Base-by-base conservation (phyloP, 2,888 invertebrate species). In the Ophion ventricosus region DNA sequence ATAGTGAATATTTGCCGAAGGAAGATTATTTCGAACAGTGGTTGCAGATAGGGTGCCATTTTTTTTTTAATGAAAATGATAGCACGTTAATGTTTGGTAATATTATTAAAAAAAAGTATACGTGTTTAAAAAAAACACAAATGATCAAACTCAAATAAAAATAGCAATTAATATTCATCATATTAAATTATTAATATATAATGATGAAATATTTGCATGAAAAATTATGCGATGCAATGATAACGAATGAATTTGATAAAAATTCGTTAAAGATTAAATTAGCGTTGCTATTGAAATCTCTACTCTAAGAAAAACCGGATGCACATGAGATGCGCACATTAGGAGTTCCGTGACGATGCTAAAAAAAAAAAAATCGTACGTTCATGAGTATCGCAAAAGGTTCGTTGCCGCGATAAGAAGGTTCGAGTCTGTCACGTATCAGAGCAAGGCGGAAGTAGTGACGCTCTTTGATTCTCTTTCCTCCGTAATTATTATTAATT, bases 401-500 rank as follows among this genome's bases (percentile, higher is more conserved):
- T 77, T 82, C 78, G 69, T 82, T 78, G 72, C 43, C 74, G 74
- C 40, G n/a, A 78, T 40, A 79, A 75, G 67, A 85, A 84, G 83
- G 79, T 73, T 64, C 76, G 72, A 59, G 54, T 76, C 72, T 77
- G 25, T 56, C 64, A 35, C 61, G 64, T 20, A 74, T 72, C 35
- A 29, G 14, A 29, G 25, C n/a, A 67, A 77, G 61, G 56, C 77
- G 84, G 82, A 86, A 86, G 64, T 56, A 63, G 4, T 26, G 56
- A 40, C 56, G 69, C 77, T 84, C 79, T 84, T 85, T 82, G 76
- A 77, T 82, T 85, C 79, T 81, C 56, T 74, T 35, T 77, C 49
- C 79, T 66, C 56, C 56, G 43, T 86, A 83, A 86, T 86, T 82
- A 82, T 49, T 56, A 59, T 56, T 84, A 84, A 87, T 86, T 86